phyloP scores from a whole-genome alignment of 2,113 vertebrate species.

The Chaetorhynchus papuensis region DNA sequence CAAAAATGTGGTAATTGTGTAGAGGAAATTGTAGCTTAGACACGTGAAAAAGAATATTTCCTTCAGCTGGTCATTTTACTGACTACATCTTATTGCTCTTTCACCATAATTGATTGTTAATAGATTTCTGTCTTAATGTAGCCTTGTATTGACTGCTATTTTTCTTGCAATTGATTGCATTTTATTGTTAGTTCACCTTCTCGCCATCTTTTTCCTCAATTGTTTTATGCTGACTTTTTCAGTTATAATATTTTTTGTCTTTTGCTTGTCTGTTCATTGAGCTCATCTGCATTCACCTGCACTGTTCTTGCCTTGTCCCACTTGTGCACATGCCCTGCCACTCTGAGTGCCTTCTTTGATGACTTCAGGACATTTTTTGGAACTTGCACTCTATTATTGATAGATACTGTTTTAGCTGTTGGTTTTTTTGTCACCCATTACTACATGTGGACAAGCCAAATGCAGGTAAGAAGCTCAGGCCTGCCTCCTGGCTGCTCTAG shows the following conservation, averaged over 20 bases:
- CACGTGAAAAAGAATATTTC: background rate
- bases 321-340: accelerated
- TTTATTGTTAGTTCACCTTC: background rate
- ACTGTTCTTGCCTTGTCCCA: background rate
- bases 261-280: background rate
- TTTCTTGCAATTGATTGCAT: constrained; percentile 10
- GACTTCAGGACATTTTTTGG: background rate
- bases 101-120: constrained; percentile 1
- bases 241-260: background rate
- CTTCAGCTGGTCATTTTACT: background rate
- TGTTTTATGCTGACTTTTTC: background rate
- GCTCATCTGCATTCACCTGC: background rate
- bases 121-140: background rate
- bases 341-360: background rate
- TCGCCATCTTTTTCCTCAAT: background rate
- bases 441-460: accelerated
- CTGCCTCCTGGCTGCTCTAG: background rate
- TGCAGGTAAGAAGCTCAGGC: background rate
- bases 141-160: background rate
- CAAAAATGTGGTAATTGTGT: background rate
- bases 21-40: background rate
- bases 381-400: background rate
- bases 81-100: background rate
- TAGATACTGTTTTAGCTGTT: background rate
- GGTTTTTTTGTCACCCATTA: background rate